These are phyloP conservation scores for Xanthorhoe designata DNA, from an alignment of 2,888 invertebrate species.

Conservation along the genomic window DNA sequence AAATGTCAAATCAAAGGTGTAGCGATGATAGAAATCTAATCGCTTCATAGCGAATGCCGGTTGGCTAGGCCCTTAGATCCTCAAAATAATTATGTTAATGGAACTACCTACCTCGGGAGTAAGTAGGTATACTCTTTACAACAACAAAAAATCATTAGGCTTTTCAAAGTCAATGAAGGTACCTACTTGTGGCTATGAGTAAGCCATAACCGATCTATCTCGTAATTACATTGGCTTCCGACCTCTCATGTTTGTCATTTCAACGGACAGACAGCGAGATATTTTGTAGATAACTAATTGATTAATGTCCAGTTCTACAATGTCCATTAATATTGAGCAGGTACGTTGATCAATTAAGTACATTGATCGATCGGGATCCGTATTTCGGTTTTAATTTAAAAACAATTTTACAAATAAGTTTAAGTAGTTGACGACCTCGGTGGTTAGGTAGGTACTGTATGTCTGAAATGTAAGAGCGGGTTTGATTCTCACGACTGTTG, in stretches of 20 bases:
- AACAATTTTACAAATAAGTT: background rate
- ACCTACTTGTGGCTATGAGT: background rate
- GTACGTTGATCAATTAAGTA: conserved; percentile 48
- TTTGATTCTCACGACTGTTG: background rate
- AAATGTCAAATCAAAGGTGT: too few species aligned
- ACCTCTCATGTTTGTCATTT: conserved; percentile 30
- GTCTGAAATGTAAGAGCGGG: background rate
- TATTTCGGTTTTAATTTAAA: conserved; percentile 16
- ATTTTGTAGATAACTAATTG: conserved; percentile 52
- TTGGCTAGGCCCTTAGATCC: too few species aligned
- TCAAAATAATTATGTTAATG: too few species aligned
- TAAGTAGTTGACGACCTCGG: background rate
- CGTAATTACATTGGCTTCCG: conserved; percentile 18
- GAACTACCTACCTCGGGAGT: too few species aligned
- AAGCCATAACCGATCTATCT: conserved; percentile 3
- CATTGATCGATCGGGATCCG: conserved; percentile 54
- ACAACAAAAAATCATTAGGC: too few species aligned
- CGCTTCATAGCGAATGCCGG: too few species aligned
- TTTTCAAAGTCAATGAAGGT: too few species aligned
- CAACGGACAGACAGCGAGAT: conserved; percentile 48
- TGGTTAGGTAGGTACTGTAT: background rate
- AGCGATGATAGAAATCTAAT: too few species aligned
- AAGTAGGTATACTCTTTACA: too few species aligned
- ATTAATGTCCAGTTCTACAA: conserved; percentile 47
- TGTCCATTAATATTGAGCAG: conserved; percentile 41